phyloP scores from a whole-genome alignment of 2,888 invertebrate species.

The Drosophila anomelani region DNA sequence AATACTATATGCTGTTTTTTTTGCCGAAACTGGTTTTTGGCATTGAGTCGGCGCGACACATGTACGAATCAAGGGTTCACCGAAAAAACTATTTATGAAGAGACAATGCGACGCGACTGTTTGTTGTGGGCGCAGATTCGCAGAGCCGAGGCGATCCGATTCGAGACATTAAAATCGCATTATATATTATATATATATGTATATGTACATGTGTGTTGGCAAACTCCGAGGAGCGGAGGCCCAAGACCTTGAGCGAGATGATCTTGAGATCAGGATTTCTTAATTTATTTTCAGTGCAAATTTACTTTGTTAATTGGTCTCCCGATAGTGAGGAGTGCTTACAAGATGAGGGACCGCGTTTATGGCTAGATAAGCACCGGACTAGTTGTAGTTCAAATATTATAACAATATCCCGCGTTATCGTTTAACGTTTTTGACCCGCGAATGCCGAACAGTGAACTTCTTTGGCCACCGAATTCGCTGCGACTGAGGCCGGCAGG shows the following conservation, averaged over 20 bases:
- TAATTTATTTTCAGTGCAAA: constrained; percentile 18
- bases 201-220: constrained; percentile 22
- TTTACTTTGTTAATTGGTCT: constrained; percentile 22
- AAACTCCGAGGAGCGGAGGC: constrained; percentile 24
- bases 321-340: constrained; percentile 2
- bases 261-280: constrained; percentile 17
- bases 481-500: constrained; percentile 22
- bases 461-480: constrained; percentile 40
- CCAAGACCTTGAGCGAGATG: constrained; percentile 35
- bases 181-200: constrained; percentile 25
- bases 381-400: constrained; percentile 8
- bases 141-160: constrained; percentile 45
- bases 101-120: constrained; percentile 34
- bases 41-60: constrained; percentile 61
- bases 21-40: constrained; percentile 69
- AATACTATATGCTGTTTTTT: constrained; percentile 9
- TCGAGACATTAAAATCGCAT: constrained; percentile 55
- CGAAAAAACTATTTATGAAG: constrained; percentile 31
- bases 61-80: constrained; percentile 13
- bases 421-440: constrained; percentile 21
- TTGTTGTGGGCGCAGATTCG: constrained; percentile 53
- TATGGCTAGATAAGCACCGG: constrained; percentile 15
- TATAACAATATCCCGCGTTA: background rate
- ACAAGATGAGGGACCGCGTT: background rate
- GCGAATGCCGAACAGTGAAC: constrained; percentile 15